A percentile compares a stretch with the other conserved stretches of the same genome.
These are phyloP conservation scores for Syngnathus rostellatus DNA, from an alignment of 2,797 vertebrate species.

Conservation along the genomic window DNA sequence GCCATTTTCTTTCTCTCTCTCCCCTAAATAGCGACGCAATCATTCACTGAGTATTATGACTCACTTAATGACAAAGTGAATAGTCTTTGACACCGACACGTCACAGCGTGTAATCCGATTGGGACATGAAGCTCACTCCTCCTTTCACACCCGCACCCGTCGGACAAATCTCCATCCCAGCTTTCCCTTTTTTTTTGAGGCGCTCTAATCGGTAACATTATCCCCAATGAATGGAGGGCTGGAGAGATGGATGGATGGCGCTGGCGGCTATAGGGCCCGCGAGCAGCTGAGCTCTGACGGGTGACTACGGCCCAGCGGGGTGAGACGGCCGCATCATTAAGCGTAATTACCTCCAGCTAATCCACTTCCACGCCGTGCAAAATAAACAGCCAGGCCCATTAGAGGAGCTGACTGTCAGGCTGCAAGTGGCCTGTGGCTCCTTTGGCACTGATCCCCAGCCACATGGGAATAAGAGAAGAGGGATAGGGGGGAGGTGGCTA, in stretches of 20 bases:
- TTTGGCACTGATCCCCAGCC: constrained; percentile 67
- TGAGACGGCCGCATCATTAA: constrained; percentile 76
- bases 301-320: constrained; percentile 71
- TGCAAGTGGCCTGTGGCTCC: constrained; percentile 75
- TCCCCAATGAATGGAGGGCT: constrained; percentile 41
- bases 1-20: background rate
- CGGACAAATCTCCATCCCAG: constrained; percentile 49
- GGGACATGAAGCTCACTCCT: constrained; percentile 42
- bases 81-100: constrained; percentile 31
- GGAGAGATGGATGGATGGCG: constrained; percentile 10
- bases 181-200: constrained; percentile 39
- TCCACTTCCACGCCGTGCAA: constrained; percentile 75
- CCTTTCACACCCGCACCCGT: constrained; percentile 45
- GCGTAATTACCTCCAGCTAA: constrained; percentile 82
- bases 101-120: constrained; percentile 44
- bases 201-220: constrained; percentile 67
- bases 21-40: background rate
- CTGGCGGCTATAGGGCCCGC: constrained; percentile 49
- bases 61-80: constrained; percentile 25
- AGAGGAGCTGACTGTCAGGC: constrained; percentile 77
- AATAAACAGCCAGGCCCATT: constrained; percentile 80
- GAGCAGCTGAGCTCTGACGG: constrained; percentile 57
- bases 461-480: constrained; percentile 55
- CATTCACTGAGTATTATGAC: background rate
- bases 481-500: constrained; percentile 33